A percentile compares a stretch with the other conserved stretches of the same genome.
Evolutionary conservation across 2,113 vertebrate genomes (phyloP).

Genomic region (Tragelaphus strepsiceros): DNA sequence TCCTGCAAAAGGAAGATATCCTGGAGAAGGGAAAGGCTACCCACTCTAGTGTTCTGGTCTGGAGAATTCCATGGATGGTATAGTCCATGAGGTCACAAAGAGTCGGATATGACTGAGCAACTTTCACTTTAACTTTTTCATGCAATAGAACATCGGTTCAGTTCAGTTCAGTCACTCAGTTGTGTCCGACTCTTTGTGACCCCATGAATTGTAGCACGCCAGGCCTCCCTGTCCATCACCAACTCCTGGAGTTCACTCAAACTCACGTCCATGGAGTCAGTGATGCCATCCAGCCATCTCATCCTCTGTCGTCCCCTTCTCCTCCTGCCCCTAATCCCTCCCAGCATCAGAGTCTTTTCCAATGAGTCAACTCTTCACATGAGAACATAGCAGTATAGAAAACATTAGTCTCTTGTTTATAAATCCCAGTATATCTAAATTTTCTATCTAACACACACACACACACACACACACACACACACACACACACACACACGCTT

Average conservation of each 20-base stretch:
- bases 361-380: no score
- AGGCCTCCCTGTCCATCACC: no score
- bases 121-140: neutral
- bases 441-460: neutral
- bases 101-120: neutral
- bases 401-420: neutral
- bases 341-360: no score
- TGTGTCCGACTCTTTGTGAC: no score
- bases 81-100: neutral
- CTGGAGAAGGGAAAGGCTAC: neutral
- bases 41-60: neutral
- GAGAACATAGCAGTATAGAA: neutral
- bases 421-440: neutral
- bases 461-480: neutral
- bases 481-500: rapidly evolving
- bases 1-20: neutral
- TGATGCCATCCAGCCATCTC: no score
- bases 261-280: no score
- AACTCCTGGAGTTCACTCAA: no score
- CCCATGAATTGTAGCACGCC: no score
- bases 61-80: neutral
- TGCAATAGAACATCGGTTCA: neutral
- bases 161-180: no score
- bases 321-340: no score
- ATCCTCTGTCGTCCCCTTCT: no score